Evolutionary conservation across 2,113 vertebrate genomes (phyloP).

Genomic region (Albula goreensis): DNA sequence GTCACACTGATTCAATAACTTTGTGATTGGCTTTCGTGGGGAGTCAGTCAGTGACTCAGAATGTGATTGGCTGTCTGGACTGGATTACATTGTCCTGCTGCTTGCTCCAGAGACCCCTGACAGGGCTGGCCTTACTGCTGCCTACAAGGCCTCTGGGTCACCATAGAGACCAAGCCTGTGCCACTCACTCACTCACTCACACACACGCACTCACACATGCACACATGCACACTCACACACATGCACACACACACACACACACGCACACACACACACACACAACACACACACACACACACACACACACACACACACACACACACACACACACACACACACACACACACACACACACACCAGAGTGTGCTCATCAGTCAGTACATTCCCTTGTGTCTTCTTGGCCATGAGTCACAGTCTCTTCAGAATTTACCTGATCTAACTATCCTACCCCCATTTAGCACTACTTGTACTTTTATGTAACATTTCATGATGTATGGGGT

Average conservation of each 20-base stretch:
- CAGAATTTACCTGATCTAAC: too few relatives aligned
- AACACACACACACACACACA: not conserved
- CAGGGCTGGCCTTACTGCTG: not conserved
- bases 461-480: too few relatives aligned
- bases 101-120: not conserved
- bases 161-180: not conserved
- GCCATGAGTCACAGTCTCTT: too few relatives aligned
- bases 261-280: not conserved
- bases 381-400: not conserved
- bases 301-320: slow-evolving; percentile 8
- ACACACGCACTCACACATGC: not conserved
- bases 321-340: not conserved
- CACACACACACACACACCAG: too few relatives aligned
- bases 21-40: too few relatives aligned
- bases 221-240: slow-evolving; percentile 5
- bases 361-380: not conserved
- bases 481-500: too few relatives aligned
- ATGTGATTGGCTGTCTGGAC: too few relatives aligned
- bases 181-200: not conserved
- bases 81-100: too few relatives aligned
- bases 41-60: too few relatives aligned
- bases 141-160: not conserved
- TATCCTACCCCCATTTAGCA: too few relatives aligned
- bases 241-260: not conserved
- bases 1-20: too few relatives aligned